Percentiles rank a stretch among this genome's conserved stretches.
Evolutionary conservation across 2,113 vertebrate genomes (phyloP).

Genomic region (Grantiella picta): DNA sequence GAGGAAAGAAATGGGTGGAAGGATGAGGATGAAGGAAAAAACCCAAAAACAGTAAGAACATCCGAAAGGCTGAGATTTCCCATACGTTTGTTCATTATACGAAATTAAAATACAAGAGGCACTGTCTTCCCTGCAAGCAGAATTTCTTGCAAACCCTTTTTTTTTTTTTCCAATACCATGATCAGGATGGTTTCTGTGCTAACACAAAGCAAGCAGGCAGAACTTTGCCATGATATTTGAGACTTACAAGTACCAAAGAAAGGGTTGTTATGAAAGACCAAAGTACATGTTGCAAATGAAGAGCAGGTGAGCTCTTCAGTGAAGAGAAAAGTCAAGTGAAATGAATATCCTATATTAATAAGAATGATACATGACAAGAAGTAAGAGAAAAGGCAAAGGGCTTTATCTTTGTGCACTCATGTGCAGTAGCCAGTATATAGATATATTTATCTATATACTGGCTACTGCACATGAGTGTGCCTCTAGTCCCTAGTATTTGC

Average conservation of each 20-base stretch:
- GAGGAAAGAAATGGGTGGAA: background rate
- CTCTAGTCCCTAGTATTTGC: background rate
- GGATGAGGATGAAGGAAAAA: background rate
- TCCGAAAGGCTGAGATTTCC: background rate
- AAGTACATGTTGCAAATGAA: background rate
- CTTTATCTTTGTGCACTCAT: background rate
- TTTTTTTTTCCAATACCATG: background rate
- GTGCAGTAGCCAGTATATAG: too few relatives aligned
- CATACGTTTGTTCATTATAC: accelerated
- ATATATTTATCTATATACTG: too few relatives aligned
- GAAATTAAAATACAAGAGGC: background rate
- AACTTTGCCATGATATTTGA: background rate
- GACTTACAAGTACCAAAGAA: background rate
- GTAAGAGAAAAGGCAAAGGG: background rate
- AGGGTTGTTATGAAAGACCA: background rate
- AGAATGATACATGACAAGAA: background rate
- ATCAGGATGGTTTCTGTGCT: background rate
- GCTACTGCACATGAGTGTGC: background rate
- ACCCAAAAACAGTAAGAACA: background rate
- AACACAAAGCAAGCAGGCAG: background rate
- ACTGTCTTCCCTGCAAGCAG: background rate
- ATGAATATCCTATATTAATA: background rate
- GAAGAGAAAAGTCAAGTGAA: background rate
- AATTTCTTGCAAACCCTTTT: background rate
- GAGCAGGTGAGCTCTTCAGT: background rate